Percentiles rank a stretch among this genome's conserved stretches.
These are phyloP conservation scores for Drosophila auraria DNA, from an alignment of 1,140 invertebrate genomes.

Conservation along the genomic window DNA sequence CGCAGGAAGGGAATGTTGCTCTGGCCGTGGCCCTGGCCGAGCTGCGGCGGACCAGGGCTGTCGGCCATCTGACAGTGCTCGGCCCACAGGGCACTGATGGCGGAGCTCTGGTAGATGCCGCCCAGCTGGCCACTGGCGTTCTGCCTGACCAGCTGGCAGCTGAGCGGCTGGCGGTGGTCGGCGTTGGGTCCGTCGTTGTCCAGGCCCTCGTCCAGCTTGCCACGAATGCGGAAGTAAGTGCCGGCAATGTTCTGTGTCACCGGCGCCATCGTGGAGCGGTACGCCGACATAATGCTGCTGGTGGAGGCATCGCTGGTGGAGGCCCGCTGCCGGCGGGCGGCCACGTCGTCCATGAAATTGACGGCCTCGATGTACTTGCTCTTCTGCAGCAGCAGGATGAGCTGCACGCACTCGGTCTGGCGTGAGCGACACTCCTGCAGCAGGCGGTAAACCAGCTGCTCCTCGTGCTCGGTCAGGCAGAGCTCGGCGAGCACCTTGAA, in stretches of 20 bases:
- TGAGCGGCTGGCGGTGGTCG: constrained; percentile 59
- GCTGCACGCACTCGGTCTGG: constrained; percentile 61
- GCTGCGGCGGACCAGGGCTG: neutral
- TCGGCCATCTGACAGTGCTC: constrained; percentile 4
- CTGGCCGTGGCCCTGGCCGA: neutral
- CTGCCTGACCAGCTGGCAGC: constrained; percentile 71
- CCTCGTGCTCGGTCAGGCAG: constrained; percentile 63
- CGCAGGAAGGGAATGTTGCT: constrained; percentile 74
- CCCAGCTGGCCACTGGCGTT: constrained; percentile 54
- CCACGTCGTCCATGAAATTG: constrained; percentile 71
- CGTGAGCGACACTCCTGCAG: constrained; percentile 45
- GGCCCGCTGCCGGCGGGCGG: constrained; percentile 11
- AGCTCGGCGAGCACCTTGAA: constrained; percentile 67
- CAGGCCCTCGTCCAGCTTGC: constrained; percentile 36
- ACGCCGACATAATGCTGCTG: constrained; percentile 61
- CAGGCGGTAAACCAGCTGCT: constrained; percentile 56
- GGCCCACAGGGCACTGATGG: constrained; percentile 64
- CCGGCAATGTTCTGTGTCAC: constrained; percentile 66
- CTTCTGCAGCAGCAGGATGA: constrained; percentile 75
- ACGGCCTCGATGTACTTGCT: constrained; percentile 82
- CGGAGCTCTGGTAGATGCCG: constrained; percentile 72
- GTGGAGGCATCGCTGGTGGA: neutral
- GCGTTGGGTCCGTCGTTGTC: constrained; percentile 6
- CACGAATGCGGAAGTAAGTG: constrained; percentile 65
- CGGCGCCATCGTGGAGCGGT: constrained; percentile 75